Evolutionary conservation across 1,140 invertebrate species (phyloP).

Genomic region (Pseudobourletiella spinata): DNA sequence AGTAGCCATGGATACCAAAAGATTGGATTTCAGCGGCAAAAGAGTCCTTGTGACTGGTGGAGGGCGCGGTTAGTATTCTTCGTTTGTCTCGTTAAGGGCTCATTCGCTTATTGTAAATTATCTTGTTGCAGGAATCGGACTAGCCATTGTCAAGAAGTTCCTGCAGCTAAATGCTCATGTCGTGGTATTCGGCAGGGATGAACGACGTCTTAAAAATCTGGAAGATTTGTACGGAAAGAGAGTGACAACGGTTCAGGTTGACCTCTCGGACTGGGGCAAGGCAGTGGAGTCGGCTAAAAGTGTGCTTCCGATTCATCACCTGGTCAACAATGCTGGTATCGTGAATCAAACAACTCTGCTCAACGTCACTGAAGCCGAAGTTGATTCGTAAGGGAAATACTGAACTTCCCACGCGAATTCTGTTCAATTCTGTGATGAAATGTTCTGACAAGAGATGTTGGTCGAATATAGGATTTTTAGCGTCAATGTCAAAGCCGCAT

Average conservation of each 20-base stretch:
- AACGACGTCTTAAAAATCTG: constrained; percentile 5
- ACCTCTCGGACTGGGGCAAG: constrained; percentile 15
- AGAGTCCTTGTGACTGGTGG: too few species aligned
- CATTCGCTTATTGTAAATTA: too few species aligned
- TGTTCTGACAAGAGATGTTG: background rate
- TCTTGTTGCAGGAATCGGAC: constrained; percentile 13
- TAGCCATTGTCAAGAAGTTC: constrained; percentile 18
- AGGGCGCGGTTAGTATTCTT: too few species aligned
- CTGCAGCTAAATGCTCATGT: constrained; percentile 14
- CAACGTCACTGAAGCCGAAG: background rate
- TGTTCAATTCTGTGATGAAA: too few species aligned
- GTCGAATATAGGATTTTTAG: constrained; percentile 47
- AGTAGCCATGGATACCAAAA: too few species aligned
- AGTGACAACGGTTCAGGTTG: background rate
- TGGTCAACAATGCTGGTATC: constrained; percentile 24
- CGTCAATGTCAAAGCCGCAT: constrained; percentile 13
- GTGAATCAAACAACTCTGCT: background rate
- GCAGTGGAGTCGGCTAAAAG: background rate
- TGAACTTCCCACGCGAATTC: background rate
- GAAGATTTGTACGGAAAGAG: constrained; percentile 3
- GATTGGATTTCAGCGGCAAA: too few species aligned
- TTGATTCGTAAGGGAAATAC: constrained; percentile 12
- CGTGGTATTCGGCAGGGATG: constrained; percentile 19
- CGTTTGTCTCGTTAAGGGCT: too few species aligned
- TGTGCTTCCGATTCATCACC: constrained; percentile 10